phyloP scores from a whole-genome alignment of 2,797 vertebrate species.

The Falco concolor region DNA sequence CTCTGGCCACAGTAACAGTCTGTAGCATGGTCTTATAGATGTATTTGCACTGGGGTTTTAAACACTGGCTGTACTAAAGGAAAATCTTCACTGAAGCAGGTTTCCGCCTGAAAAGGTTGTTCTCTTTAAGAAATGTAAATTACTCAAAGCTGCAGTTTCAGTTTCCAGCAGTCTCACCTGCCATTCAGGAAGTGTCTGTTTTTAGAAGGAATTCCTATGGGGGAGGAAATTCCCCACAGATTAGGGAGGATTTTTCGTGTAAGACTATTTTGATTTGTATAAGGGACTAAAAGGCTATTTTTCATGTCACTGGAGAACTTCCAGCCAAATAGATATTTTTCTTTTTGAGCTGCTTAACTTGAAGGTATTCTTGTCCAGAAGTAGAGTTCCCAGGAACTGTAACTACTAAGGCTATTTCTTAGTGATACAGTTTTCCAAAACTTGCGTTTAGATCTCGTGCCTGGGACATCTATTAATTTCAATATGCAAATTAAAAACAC shows the following conservation, averaged over 20 bases:
- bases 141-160: background rate
- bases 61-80: background rate
- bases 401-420: background rate
- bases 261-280: constrained; percentile 48
- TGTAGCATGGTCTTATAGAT: background rate
- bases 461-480: background rate
- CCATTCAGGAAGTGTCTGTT: constrained; percentile 35
- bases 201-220: constrained; percentile 28
- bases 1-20: background rate
- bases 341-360: background rate
- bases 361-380: background rate
- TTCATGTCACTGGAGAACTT: constrained; percentile 11
- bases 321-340: background rate
- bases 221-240: constrained; percentile 26
- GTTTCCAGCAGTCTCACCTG: constrained; percentile 21
- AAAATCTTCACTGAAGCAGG: background rate
- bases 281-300: constrained; percentile 21
- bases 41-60: background rate
- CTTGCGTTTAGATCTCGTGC: background rate
- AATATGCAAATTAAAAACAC: background rate
- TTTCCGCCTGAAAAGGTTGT: background rate
- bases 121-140: background rate
- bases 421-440: background rate
- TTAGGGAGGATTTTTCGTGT: background rate
- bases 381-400: background rate